phyloP scores from a whole-genome alignment of 2,888 invertebrate genomes.

The Pyrrhosoma nymphula region DNA sequence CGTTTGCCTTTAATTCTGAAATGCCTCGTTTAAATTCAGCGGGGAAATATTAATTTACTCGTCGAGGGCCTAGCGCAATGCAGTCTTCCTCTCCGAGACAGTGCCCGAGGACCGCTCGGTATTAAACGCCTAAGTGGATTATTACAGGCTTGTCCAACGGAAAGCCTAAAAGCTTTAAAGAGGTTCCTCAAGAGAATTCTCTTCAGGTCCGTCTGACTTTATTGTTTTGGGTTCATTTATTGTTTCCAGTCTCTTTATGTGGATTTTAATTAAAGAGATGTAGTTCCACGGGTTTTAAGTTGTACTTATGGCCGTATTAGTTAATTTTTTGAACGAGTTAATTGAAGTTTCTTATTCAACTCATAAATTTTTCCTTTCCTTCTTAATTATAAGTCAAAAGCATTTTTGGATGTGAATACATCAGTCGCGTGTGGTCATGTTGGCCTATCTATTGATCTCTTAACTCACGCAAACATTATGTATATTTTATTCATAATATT shows the following conservation, averaged over 20 bases:
- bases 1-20: background rate
- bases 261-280: background rate
- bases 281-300: background rate
- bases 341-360: background rate
- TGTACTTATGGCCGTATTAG: background rate
- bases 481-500: too few species aligned
- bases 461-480: too few species aligned
- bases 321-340: background rate
- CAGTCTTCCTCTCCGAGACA: background rate
- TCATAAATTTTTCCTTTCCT: too few species aligned
- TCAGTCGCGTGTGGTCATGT: too few species aligned
- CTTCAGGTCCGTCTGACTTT: background rate
- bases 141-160: background rate
- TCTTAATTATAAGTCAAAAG: too few species aligned
- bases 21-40: background rate
- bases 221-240: background rate
- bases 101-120: background rate
- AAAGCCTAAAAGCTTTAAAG: background rate
- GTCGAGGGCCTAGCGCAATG: background rate
- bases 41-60: background rate
- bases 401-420: too few species aligned
- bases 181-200: background rate
- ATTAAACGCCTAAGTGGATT: background rate
- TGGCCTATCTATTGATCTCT: too few species aligned
- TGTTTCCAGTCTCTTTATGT: background rate